A percentile compares a stretch with the other conserved stretches of the same genome.
phyloP scores from a whole-genome alignment of 2,113 vertebrate genomes.

The Hucho hucho region DNA sequence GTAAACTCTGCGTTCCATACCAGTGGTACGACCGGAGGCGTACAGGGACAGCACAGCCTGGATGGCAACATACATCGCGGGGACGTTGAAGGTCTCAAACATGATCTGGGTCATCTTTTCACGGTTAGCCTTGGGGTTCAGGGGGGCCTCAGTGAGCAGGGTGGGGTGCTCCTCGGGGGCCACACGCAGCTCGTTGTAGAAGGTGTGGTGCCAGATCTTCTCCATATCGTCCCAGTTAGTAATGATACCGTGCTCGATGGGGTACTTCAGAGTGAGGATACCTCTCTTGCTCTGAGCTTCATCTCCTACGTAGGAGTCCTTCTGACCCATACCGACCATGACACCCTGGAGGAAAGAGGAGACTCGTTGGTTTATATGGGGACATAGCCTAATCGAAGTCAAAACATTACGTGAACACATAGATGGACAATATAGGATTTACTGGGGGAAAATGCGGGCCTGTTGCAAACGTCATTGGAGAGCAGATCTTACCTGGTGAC shows the following conservation, averaged over 20 bases:
- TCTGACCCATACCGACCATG: conserved; percentile 99
- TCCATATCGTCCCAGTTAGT: conserved; percentile 99
- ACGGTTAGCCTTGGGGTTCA: conserved; percentile 98
- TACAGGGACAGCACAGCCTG: conserved; percentile 99
- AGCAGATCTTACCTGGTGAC: conserved; percentile 86
- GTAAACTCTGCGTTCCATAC: conserved; percentile 75
- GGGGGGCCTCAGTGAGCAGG: conserved; percentile 96
- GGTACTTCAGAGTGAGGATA: conserved; percentile 98
- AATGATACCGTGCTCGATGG: conserved; percentile 98
- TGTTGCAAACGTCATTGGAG: not conserved
- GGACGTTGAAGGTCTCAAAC: conserved; percentile 99
- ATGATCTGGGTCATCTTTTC: conserved; percentile 99
- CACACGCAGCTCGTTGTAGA: conserved; percentile 98
- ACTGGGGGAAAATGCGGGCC: not conserved
- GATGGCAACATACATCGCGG: conserved; percentile 99
- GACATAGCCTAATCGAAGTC: not conserved
- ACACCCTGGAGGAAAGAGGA: conserved; percentile 81
- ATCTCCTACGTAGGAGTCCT: conserved; percentile 98
- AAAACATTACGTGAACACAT: too few species aligned
- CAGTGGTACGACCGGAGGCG: conserved; percentile 97
- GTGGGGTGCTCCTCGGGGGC: conserved; percentile 98
- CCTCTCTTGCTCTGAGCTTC: conserved; percentile 99
- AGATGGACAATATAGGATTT: not conserved
- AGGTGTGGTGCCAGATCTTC: conserved; percentile 99
- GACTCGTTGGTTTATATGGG: conserved; percentile 3